phyloP scores from a whole-genome alignment of 2,797 vertebrate genomes.

The Cygnus olor region DNA sequence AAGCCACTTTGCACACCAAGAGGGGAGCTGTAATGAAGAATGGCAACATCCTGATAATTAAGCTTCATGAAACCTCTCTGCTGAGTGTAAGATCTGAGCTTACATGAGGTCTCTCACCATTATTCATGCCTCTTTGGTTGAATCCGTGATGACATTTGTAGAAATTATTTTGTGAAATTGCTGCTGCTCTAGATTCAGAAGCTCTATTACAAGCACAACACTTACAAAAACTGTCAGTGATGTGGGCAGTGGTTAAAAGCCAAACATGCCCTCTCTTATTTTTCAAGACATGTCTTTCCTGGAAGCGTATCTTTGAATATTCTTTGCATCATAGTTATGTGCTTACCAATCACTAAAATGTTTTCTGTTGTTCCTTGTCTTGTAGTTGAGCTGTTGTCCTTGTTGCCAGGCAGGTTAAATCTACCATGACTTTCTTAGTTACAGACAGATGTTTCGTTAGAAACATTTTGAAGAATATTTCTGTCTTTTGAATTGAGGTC shows the following conservation, averaged over 20 bases:
- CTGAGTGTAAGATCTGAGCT: not conserved
- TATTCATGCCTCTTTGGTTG: constrained; percentile 26
- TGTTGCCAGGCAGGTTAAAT: not conserved
- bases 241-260: constrained; percentile 51
- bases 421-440: not conserved
- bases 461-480: not conserved
- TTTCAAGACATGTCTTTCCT: constrained; percentile 39
- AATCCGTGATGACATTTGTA: not conserved
- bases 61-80: not conserved
- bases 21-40: not conserved
- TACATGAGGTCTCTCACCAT: constrained; percentile 9
- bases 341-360: constrained; percentile 2
- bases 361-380: constrained; percentile 39
- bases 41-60: constrained; percentile 25
- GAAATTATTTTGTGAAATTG: constrained; percentile 45
- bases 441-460: not conserved
- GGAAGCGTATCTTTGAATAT: constrained; percentile 22
- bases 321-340: not conserved
- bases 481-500: not conserved
- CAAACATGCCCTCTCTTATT: not conserved
- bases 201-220: not conserved
- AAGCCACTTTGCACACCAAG: not conserved
- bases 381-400: not conserved
- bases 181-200: constrained; percentile 28
- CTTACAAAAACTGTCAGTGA: constrained; percentile 30